Conservation (phyloP, 2,888 invertebrate species). For the Yponomeuta plumbellus region DNA sequence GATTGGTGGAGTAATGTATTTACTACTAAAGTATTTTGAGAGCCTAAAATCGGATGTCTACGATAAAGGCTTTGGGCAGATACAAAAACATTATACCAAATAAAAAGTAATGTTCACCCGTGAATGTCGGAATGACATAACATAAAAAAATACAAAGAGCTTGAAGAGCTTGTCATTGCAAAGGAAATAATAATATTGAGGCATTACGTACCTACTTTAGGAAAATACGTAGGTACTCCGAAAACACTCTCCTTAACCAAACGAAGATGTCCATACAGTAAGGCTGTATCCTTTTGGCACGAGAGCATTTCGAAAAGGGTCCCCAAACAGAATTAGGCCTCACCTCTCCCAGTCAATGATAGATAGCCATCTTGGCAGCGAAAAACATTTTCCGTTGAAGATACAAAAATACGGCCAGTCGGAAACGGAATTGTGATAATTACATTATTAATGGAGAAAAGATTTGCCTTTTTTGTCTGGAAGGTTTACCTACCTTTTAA, state of each 20-base stretch:
- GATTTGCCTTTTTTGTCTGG: neutral
- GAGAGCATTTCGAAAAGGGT: neutral
- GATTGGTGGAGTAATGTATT: no score
- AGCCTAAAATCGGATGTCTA: no score
- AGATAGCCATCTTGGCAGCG: neutral
- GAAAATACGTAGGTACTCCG: neutral
- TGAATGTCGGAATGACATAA: no score
- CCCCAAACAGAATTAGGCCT: neutral
- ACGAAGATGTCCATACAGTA: neutral
- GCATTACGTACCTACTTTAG: neutral
- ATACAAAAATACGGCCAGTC: neutral
- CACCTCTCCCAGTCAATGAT: neutral
- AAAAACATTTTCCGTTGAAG: neutral
- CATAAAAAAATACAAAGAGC: no score
- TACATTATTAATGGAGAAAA: neutral
- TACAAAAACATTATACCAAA: no score
- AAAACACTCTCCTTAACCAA: neutral
- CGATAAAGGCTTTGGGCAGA: no score
- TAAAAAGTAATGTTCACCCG: no score
- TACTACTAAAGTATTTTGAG: no score
- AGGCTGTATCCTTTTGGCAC: neutral
- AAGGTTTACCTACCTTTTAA: neutral
- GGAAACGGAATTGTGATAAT: neutral
- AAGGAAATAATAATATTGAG: neutral
- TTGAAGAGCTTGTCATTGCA: neutral